These are phyloP conservation scores for Platorchestia sp. DNA, from an alignment of 1,140 invertebrate species.

Conservation along the genomic window DNA sequence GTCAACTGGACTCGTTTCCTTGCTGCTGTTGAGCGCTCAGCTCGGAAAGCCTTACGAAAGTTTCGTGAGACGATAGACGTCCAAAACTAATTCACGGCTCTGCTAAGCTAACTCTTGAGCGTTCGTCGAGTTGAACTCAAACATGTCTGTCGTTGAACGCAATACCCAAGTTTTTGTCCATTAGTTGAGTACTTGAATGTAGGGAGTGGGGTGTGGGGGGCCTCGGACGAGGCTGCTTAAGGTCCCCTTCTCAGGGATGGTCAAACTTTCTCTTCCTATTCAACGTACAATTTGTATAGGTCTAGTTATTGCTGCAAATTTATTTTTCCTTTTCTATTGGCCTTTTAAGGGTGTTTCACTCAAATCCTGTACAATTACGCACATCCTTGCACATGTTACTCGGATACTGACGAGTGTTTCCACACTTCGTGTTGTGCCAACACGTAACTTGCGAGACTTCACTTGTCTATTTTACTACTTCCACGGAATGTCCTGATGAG, in stretches of 20 bases:
- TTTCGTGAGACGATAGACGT: too few relatives aligned
- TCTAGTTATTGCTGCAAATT: background rate
- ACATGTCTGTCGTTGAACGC: too few relatives aligned
- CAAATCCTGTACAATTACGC: background rate
- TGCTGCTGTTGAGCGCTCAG: too few relatives aligned
- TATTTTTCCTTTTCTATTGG: background rate
- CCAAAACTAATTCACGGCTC: too few relatives aligned
- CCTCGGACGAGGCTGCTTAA: too few relatives aligned
- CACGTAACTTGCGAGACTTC: background rate
- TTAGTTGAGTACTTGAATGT: too few relatives aligned
- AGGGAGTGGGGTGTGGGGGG: too few relatives aligned
- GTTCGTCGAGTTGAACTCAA: too few relatives aligned
- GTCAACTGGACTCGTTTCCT: too few relatives aligned
- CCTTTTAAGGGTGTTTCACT: background rate
- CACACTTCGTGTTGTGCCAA: background rate
- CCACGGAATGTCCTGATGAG: background rate
- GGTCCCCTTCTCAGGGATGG: background rate
- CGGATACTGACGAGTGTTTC: background rate
- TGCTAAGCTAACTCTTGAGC: too few relatives aligned
- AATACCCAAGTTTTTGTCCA: too few relatives aligned
- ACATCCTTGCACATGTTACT: background rate
- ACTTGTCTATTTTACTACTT: background rate
- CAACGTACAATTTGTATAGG: background rate
- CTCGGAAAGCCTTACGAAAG: too few relatives aligned
- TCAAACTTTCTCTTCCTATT: background rate